Percentiles rank a stretch among this genome's conserved stretches.
Conservation (phyloP, 64 coral and sea anemone species). For the Pocillopora verrucosa region DNA sequence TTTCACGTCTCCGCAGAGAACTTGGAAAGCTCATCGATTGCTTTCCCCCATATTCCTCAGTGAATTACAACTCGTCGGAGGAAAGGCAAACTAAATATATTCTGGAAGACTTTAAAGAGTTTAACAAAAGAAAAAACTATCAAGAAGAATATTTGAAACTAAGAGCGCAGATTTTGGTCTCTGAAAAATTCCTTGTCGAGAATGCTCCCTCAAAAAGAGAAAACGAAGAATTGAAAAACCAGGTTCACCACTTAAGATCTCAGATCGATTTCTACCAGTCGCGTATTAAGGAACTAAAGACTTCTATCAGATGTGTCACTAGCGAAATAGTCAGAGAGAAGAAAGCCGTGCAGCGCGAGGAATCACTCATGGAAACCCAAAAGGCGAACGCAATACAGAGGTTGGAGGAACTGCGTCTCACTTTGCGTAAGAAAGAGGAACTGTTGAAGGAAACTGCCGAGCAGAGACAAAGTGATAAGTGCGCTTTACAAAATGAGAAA, state of each 20-base stretch:
- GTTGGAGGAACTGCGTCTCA: not conserved
- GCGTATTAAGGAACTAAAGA: not conserved
- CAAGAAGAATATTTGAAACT: slow-evolving; percentile 9
- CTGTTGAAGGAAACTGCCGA: not conserved
- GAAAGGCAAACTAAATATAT: not conserved
- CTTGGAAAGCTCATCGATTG: not conserved
- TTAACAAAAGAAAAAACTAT: slow-evolving; percentile 1
- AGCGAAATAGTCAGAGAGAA: slow-evolving; percentile 27
- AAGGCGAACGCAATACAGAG: not conserved
- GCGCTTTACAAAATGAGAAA: not conserved
- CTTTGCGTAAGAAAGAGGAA: slow-evolving; percentile 6
- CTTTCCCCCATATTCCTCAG: slow-evolving; percentile 26
- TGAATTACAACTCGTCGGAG: not conserved
- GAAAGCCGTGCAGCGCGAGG: slow-evolving; percentile 23
- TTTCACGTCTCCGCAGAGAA: not conserved
- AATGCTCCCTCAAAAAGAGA: not conserved
- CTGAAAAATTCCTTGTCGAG: not conserved
- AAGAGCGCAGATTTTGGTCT: not conserved
- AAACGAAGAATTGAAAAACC: not conserved
- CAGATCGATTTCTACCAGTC: not conserved
- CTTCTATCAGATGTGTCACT: not conserved
- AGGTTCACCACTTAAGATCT: not conserved
- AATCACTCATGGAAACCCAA: slow-evolving; percentile 1
- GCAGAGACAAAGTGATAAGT: not conserved
- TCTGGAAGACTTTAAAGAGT: slow-evolving; percentile 24